Percentiles rank a stretch among this genome's conserved stretches.
These are phyloP conservation scores for Hyposmocoma kahamanoa DNA, from an alignment of 1,140 invertebrate genomes.

Conservation along the genomic window DNA sequence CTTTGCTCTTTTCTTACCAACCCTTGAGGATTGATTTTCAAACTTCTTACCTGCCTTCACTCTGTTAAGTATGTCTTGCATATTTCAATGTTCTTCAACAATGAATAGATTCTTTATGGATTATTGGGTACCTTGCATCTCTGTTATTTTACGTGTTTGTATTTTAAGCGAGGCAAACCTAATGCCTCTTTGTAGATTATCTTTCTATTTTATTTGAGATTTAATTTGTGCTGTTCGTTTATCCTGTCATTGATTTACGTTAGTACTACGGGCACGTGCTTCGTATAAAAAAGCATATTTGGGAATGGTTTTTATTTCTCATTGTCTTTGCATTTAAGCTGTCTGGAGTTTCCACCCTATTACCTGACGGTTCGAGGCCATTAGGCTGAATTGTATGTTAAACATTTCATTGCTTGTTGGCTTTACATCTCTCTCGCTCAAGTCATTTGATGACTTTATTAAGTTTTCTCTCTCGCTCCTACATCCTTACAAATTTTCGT, in stretches of 20 bases:
- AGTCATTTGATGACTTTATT: conserved; percentile 6
- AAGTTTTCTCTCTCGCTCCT: conserved; percentile 25
- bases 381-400: conserved; percentile 3
- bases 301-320: conserved; percentile 9
- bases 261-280: conserved; percentile 11
- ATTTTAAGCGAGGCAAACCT: no score
- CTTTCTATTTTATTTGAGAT: no score
- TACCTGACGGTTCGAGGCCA: not conserved
- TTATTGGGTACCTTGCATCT: no score
- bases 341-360: not conserved
- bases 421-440: not conserved
- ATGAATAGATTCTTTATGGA: conserved; percentile 10
- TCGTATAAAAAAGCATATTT: not conserved
- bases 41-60: conserved; percentile 37
- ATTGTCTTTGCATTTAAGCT: conserved; percentile 11
- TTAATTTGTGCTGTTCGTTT: no score
- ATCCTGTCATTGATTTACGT: no score
- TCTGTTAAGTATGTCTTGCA: conserved; percentile 28
- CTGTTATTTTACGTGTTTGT: not conserved
- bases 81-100: conserved; percentile 22
- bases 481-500: conserved; percentile 46
- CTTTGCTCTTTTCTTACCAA: conserved; percentile 63
- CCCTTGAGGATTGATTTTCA: conserved; percentile 37
- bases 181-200: no score
- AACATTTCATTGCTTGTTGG: not conserved